A percentile compares a stretch with the other conserved stretches of the same genome.
Conservation (phyloP, 2,888 invertebrate species). For the Erebia epiphron region DNA sequence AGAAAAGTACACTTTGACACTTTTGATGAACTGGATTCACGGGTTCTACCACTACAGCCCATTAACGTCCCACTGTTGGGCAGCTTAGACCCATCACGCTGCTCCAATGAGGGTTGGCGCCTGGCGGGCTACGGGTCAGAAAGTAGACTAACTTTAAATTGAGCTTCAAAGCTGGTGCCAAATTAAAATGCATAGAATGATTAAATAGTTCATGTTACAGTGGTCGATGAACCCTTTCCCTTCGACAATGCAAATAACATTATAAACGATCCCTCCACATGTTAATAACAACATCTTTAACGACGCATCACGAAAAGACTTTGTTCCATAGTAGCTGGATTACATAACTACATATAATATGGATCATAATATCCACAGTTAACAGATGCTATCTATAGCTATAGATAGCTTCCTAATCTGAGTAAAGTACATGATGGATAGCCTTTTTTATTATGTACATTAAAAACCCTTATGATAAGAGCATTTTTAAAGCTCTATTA, state of each 20-base stretch:
- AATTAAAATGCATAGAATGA: conserved; percentile 27
- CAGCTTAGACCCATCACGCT: no score
- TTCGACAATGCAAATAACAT: conserved; percentile 45
- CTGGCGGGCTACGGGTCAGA: background rate
- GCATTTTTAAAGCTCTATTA: background rate
- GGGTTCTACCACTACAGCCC: no score
- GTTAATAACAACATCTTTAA: background rate
- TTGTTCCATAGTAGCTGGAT: background rate
- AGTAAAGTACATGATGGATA: background rate
- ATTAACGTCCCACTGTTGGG: background rate
- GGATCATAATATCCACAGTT: no score
- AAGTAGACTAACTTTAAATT: background rate
- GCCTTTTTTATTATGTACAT: background rate
- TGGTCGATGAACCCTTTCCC: conserved; percentile 54
- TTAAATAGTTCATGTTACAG: conserved; percentile 48
- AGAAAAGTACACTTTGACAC: background rate
- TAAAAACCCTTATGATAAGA: background rate
- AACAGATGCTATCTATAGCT: no score
- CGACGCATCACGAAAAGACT: background rate
- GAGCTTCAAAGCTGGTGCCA: background rate
- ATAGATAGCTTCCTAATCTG: no score
- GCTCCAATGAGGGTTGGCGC: no score
- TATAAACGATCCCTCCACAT: conserved; percentile 14
- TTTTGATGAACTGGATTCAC: background rate
- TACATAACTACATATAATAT: no score